phyloP scores from a whole-genome alignment of 2,888 invertebrate genomes.

The Cotesia congregata region DNA sequence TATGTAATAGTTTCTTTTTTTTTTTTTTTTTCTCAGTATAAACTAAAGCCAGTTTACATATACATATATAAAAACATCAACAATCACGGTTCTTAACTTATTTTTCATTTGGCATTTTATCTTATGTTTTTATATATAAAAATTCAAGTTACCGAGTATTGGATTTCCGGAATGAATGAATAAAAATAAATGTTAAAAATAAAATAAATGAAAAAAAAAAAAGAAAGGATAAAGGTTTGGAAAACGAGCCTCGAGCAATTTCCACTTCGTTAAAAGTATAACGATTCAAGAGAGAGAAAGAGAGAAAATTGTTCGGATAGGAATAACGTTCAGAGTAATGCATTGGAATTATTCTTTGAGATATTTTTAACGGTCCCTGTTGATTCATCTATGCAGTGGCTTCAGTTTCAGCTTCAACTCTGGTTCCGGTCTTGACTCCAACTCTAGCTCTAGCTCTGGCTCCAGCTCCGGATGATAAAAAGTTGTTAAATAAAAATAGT shows the following conservation, averaged over 20 bases:
- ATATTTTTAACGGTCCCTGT: background rate
- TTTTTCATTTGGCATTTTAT: slow-evolving; percentile 57
- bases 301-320: background rate
- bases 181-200: slow-evolving; percentile 42
- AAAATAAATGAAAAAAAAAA: slow-evolving; percentile 15
- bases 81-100: slow-evolving; percentile 1
- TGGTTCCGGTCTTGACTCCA: no score
- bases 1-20: slow-evolving; percentile 49
- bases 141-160: background rate
- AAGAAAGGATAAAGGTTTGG: slow-evolving; percentile 7
- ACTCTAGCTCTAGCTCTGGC: no score
- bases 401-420: no score
- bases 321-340: slow-evolving; percentile 14
- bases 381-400: background rate
- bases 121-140: slow-evolving; percentile 37
- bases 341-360: slow-evolving; percentile 22
- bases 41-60: background rate
- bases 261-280: slow-evolving; percentile 44
- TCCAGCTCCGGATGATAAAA: background rate
- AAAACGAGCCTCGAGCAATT: slow-evolving; percentile 39
- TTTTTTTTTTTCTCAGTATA: slow-evolving; percentile 17
- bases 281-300: slow-evolving; percentile 9
- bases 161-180: slow-evolving; percentile 34
- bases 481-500: background rate
- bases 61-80: background rate